Evolutionary conservation across 2,888 invertebrate genomes (phyloP).

Genomic region (Cordylochernes scorpioides): DNA sequence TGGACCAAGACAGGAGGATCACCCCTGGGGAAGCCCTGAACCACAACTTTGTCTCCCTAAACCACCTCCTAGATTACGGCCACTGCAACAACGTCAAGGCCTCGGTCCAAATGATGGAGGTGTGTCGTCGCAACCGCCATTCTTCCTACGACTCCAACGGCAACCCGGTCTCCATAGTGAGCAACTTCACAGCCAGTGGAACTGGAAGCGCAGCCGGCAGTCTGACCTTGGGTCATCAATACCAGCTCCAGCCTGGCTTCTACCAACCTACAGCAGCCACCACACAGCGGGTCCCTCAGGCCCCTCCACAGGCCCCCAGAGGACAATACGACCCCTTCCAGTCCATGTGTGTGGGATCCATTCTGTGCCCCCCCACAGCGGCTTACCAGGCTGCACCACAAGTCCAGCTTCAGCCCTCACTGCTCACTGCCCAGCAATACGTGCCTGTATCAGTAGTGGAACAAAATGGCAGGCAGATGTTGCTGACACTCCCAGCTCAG

Average conservation of each 20-base stretch:
- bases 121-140: slow-evolving; percentile 28
- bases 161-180: slow-evolving; percentile 28
- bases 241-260: slow-evolving; percentile 37
- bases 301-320: slow-evolving; percentile 15
- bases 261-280: slow-evolving; percentile 20
- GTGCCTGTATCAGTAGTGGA: slow-evolving; percentile 79
- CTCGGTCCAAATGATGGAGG: slow-evolving; percentile 91
- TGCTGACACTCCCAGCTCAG: slow-evolving; percentile 49
- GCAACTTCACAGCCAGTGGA: slow-evolving; percentile 46
- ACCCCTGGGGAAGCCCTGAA: slow-evolving; percentile 83
- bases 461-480: slow-evolving; percentile 47
- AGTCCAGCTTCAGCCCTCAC: slow-evolving; percentile 49
- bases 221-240: slow-evolving; percentile 27
- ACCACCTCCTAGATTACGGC: slow-evolving; percentile 79
- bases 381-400: slow-evolving; percentile 36
- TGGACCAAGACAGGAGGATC: slow-evolving; percentile 83
- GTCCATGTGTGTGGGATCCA: slow-evolving; percentile 73
- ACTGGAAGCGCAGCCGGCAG: slow-evolving; percentile 46
- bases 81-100: slow-evolving; percentile 91
- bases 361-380: slow-evolving; percentile 64
- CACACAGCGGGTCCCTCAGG: slow-evolving; percentile 13
- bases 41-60: slow-evolving; percentile 75
- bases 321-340: slow-evolving; percentile 39
- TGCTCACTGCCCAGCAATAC: slow-evolving; percentile 50
- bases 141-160: slow-evolving; percentile 10